Conservation (phyloP, 2,888 invertebrate species). For the Heteropelma amictum region DNA sequence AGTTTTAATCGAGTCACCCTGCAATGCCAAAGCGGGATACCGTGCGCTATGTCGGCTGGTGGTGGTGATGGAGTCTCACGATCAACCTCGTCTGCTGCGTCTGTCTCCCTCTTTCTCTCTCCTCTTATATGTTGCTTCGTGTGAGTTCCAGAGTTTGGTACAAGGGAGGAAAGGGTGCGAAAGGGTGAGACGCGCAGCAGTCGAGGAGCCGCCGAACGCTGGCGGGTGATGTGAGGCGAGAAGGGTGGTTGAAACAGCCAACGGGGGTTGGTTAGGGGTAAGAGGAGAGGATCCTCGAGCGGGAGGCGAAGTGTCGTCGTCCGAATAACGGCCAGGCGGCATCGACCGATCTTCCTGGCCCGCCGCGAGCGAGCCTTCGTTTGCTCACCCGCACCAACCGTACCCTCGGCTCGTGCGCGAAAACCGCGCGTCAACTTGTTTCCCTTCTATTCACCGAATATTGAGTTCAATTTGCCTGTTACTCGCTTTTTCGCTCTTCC, state of each 20-base stretch:
- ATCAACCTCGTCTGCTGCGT: slow-evolving; percentile 12
- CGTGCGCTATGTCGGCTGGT: slow-evolving; percentile 25
- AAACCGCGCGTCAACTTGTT: slow-evolving; percentile 76
- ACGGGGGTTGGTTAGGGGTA: slow-evolving; percentile 60
- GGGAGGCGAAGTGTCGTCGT: slow-evolving; percentile 78
- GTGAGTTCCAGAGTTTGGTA: slow-evolving; percentile 34
- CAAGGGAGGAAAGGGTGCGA: slow-evolving; percentile 58
- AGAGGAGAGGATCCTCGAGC: slow-evolving; percentile 64
- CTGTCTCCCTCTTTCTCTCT: neutral
- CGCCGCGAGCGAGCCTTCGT: slow-evolving; percentile 58
- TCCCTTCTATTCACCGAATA: slow-evolving; percentile 76
- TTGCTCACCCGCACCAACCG: slow-evolving; percentile 52
- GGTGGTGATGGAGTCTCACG: slow-evolving; percentile 27
- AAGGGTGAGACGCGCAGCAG: slow-evolving; percentile 50
- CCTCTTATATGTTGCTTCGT: neutral
- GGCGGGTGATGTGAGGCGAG: slow-evolving; percentile 37
- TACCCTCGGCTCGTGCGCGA: slow-evolving; percentile 50
- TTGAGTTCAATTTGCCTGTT: slow-evolving; percentile 75
- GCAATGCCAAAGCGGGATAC: slow-evolving; percentile 45
- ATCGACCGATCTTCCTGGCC: slow-evolving; percentile 77
- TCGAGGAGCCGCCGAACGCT: slow-evolving; percentile 55
- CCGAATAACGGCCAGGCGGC: slow-evolving; percentile 78
- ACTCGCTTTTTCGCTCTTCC: slow-evolving; percentile 61
- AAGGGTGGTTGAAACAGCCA: slow-evolving; percentile 55
- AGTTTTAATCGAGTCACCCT: slow-evolving; percentile 57